These are phyloP conservation scores for Tetragonisca angustula DNA, from an alignment of 2,888 invertebrate species.

Conservation along the genomic window DNA sequence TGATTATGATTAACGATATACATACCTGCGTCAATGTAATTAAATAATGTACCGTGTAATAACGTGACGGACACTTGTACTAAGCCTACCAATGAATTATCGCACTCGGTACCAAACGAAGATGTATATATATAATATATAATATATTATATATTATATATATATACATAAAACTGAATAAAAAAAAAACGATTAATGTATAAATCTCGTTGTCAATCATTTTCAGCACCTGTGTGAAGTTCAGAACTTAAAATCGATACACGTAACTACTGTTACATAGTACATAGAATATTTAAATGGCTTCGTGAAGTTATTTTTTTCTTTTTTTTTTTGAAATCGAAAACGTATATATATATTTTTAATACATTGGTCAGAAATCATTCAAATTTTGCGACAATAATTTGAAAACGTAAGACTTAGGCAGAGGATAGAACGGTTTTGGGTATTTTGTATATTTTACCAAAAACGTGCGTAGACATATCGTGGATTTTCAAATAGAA, in stretches of 20 bases:
- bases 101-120: conserved; percentile 64
- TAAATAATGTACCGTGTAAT: conserved; percentile 64
- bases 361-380: no score
- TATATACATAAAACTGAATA: conserved; percentile 60
- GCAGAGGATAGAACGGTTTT: no score
- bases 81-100: conserved; percentile 65
- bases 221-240: conserved; percentile 1
- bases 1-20: conserved; percentile 66
- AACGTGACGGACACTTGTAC: conserved; percentile 62
- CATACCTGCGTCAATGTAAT: conserved; percentile 70
- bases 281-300: no score
- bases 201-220: conserved; percentile 20
- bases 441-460: no score
- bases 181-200: conserved; percentile 72
- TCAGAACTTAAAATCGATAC: not conserved
- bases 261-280: no score
- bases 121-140: conserved; percentile 54
- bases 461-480: no score
- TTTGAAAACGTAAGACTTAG: no score
- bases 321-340: no score
- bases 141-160: conserved; percentile 7
- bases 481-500: no score
- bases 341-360: no score
- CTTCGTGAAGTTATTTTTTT: no score
- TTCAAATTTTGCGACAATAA: no score